Base-by-base conservation (phyloP, 2,888 invertebrate genomes). In the Mythimna loreyi region DNA sequence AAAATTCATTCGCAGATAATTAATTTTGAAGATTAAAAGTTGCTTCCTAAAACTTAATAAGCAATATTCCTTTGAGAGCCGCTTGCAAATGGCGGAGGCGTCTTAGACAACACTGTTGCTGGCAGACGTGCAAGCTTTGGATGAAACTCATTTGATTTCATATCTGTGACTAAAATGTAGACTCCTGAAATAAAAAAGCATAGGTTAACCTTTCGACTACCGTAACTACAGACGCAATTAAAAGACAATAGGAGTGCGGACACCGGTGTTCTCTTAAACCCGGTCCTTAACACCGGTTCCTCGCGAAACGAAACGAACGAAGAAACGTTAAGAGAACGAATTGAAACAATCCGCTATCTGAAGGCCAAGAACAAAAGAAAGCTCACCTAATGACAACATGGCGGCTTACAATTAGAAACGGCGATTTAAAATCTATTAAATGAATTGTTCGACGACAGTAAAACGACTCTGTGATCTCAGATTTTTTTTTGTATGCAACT, bases 1-100 rank as follows among this genome's bases (percentile, higher is more conserved):
- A 59, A 78, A 78, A 84, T 78, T 83, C 74, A 82, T 82, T 84
- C 68, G 72, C 78, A 82, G 85, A 82, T 83, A 84, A 83, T 83
- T 83, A 83, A 84, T 84, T 84, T 72, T 58, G 47, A 78, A 83
- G 75, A 72, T 82, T 78, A 71, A 83, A 84, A 83, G 81, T 84
- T 72, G 74, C 72, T 80, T 68, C 75, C 45, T 70, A 60, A 70
- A 80, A 78, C 80, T 84, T 84, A 80, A 69, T 82, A 71, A 78
- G 72, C 60, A 63, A 78, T 75, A 78, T 82, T 75, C 69, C 67
- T 82, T 80, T 82, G 81, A 82, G 66, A 65, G 62, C 50, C 7
- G 62, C 47, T 58, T 58, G 21, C 55, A 56, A 70, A 59, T 56
- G 58, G 52, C 52, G 81, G 52, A 60, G 33, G 52, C 23, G 49